Evolutionary conservation across 53 echinoderm and acorn worm species (phyloP).

Genomic region (Antedon mediterranea): DNA sequence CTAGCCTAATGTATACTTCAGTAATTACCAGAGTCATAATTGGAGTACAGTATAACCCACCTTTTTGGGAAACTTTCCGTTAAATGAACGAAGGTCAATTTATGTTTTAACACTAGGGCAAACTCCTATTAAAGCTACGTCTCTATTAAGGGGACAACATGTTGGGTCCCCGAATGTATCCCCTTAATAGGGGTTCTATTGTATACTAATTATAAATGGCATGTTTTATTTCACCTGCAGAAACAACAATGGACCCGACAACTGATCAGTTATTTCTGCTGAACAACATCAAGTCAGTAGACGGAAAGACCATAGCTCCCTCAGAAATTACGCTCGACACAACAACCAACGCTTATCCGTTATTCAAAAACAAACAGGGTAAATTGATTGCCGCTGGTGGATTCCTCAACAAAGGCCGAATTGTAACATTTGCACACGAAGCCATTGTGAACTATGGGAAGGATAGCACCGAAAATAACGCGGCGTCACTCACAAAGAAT

Average conservation of each 20-base stretch:
- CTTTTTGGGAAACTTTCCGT: too few relatives aligned
- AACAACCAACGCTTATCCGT: neutral
- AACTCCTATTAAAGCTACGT: too few relatives aligned
- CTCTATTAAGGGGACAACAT: too few relatives aligned
- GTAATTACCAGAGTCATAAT: too few relatives aligned
- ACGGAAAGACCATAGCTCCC: neutral
- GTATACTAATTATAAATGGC: too few relatives aligned
- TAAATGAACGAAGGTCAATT: too few relatives aligned
- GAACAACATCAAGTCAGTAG: neutral
- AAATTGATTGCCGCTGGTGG: neutral
- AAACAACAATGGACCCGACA: neutral
- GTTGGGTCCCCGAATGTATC: too few relatives aligned
- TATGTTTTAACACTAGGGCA: too few relatives aligned
- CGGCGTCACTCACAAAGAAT: neutral
- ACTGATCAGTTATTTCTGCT: neutral
- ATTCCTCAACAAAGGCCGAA: neutral
- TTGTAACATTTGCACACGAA: neutral
- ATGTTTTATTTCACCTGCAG: neutral
- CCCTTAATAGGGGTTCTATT: too few relatives aligned
- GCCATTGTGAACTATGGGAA: neutral
- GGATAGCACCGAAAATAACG: neutral
- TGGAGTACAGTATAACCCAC: too few relatives aligned
- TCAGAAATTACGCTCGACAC: neutral
- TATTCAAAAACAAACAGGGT: neutral
- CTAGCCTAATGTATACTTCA: too few relatives aligned